Evolutionary conservation across 2,113 vertebrate genomes (phyloP).

Genomic region (Trematocara nigrifrons): DNA sequence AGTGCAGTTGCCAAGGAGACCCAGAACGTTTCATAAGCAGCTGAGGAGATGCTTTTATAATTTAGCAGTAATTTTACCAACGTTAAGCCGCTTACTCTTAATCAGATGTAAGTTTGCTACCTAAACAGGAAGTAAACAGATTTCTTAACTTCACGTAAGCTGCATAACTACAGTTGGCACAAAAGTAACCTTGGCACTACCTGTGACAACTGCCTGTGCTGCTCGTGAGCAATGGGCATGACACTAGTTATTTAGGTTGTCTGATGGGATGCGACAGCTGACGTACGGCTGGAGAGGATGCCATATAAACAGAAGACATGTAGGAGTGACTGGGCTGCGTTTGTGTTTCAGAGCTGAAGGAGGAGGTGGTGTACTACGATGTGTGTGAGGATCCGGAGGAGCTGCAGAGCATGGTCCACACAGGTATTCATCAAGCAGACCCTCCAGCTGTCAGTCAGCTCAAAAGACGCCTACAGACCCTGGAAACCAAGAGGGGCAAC

Average conservation of each 20-base stretch:
- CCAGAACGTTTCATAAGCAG: not conserved
- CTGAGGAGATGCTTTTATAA: not conserved
- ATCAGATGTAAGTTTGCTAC: not conserved
- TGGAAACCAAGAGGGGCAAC: slow-evolving; percentile 83
- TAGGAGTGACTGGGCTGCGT: not conserved
- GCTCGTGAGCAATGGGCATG: not conserved
- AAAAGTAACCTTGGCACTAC: not conserved
- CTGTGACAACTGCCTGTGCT: not conserved
- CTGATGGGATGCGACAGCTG: not conserved
- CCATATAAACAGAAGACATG: not conserved
- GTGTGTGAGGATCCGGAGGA: slow-evolving; percentile 88
- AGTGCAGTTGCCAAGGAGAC: not conserved
- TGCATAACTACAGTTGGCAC: not conserved
- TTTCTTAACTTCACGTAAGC: not conserved
- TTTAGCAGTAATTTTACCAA: not conserved
- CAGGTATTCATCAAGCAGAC: slow-evolving; percentile 26
- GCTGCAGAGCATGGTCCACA: slow-evolving; percentile 70
- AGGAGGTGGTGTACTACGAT: slow-evolving; percentile 96
- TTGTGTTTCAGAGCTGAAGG: slow-evolving; percentile 83
- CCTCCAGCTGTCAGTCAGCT: slow-evolving; percentile 62
- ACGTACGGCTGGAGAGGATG: not conserved
- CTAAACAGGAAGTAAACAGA: not conserved
- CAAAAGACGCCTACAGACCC: slow-evolving; percentile 71
- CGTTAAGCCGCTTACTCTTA: not conserved
- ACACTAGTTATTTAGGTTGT: not conserved